Conservation (phyloP, 2,113 vertebrate species). For the Ptychochromis oligacanthus region DNA sequence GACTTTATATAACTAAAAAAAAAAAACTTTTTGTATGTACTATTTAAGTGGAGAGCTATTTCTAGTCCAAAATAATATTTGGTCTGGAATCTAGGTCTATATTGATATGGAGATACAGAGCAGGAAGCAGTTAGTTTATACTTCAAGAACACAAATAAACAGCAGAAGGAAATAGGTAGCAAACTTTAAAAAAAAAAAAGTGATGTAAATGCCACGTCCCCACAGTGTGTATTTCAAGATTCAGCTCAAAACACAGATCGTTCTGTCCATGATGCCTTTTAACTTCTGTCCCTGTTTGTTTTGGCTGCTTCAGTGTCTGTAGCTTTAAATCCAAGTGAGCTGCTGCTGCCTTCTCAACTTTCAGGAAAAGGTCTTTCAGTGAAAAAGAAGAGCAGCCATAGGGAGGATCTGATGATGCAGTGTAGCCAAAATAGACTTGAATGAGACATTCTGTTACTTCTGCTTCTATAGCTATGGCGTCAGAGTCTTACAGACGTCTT, state of each 20-base stretch:
- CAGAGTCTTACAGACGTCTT: neutral
- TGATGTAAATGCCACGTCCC: too few species aligned
- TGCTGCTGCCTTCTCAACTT: neutral
- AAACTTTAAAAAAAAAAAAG: too few species aligned
- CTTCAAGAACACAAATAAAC: too few species aligned
- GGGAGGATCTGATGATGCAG: neutral
- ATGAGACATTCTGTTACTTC: neutral
- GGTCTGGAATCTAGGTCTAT: too few species aligned
- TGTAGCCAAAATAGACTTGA: neutral
- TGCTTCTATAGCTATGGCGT: neutral
- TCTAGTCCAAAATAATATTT: too few species aligned
- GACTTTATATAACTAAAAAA: too few species aligned
- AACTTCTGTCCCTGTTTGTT: neutral
- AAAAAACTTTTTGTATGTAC: too few species aligned
- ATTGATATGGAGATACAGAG: too few species aligned
- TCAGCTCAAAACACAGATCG: too few species aligned
- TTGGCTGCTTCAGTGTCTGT: neutral
- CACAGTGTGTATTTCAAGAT: too few species aligned
- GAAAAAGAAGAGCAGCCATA: neutral
- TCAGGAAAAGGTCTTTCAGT: neutral
- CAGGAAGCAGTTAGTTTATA: too few species aligned
- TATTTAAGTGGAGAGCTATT: neutral
- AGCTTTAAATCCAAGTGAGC: neutral
- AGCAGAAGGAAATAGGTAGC: too few species aligned
- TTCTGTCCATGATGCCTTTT: neutral